phyloP scores from a whole-genome alignment of 2,888 invertebrate species.

The Pedicia rivosa region DNA sequence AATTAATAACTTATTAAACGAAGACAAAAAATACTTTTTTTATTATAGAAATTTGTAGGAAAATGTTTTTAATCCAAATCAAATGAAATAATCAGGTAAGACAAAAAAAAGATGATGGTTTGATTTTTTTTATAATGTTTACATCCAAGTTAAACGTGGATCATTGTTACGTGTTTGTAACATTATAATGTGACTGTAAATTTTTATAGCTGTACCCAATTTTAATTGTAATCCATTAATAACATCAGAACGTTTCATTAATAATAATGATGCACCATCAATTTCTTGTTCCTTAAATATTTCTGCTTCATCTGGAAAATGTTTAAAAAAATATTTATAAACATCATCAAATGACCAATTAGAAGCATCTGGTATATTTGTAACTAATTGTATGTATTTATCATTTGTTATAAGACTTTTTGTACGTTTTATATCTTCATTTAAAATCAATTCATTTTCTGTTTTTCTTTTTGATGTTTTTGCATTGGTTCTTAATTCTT shows the following conservation, averaged over 20 bases:
- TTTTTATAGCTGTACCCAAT: slow-evolving; percentile 74
- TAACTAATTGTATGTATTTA: too few relatives aligned
- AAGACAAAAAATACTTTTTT: too few relatives aligned
- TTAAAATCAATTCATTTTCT: not conserved
- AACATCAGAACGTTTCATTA: slow-evolving; percentile 73
- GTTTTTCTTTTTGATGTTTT: not conserved
- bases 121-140: too few relatives aligned
- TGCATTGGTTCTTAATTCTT: not conserved
- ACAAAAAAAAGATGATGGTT: too few relatives aligned
- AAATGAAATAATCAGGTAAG: too few relatives aligned
- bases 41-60: too few relatives aligned
- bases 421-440: too few relatives aligned
- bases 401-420: too few relatives aligned
- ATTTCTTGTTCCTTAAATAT: slow-evolving; percentile 80
- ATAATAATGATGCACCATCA: slow-evolving; percentile 72
- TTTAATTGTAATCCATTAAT: slow-evolving; percentile 65
- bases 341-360: slow-evolving; percentile 76
- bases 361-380: slow-evolving; percentile 53
- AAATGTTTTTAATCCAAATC: too few relatives aligned
- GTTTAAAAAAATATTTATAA: slow-evolving; percentile 56
- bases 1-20: too few relatives aligned
- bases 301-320: slow-evolving; percentile 65
- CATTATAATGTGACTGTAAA: slow-evolving; percentile 65
- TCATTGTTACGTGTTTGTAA: slow-evolving; percentile 66
- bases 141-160: slow-evolving; percentile 21